Percentiles rank a stretch among this genome's conserved stretches.
phyloP scores from a whole-genome alignment of 1,140 invertebrate species.

The Leptopilina clavipes region DNA sequence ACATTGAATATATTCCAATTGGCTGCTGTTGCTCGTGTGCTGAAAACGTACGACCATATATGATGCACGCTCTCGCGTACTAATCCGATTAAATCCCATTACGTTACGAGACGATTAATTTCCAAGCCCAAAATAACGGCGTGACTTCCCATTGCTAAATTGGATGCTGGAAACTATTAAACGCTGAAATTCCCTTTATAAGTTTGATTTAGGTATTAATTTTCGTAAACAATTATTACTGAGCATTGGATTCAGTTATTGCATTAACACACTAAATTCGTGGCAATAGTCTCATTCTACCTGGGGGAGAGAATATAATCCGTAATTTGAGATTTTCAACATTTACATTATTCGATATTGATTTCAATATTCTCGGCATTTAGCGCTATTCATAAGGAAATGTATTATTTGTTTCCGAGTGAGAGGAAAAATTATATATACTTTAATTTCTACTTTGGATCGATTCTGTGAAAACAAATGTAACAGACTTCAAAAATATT shows the following conservation, averaged over 20 bases:
- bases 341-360: background rate
- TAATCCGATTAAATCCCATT: conserved; percentile 65
- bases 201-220: conserved; percentile 19
- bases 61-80: conserved; percentile 50
- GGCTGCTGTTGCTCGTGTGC: conserved; percentile 33
- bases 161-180: conserved; percentile 9
- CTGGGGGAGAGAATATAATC: background rate
- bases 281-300: background rate
- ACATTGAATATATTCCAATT: conserved; percentile 59
- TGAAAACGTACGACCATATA: conserved; percentile 45
- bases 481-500: background rate
- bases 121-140: conserved; percentile 51
- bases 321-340: background rate
- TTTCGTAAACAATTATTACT: conserved; percentile 18
- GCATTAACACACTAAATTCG: background rate
- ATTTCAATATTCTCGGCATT: background rate
- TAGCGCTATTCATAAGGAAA: background rate
- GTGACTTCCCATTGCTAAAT: conserved; percentile 29
- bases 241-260: background rate
- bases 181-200: conserved; percentile 5
- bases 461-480: background rate
- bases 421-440: background rate
- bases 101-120: conserved; percentile 57
- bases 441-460: background rate
- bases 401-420: background rate